These are phyloP conservation scores for Tupiocoris notatus DNA, from an alignment of 2,888 invertebrate genomes.

Conservation along the genomic window DNA sequence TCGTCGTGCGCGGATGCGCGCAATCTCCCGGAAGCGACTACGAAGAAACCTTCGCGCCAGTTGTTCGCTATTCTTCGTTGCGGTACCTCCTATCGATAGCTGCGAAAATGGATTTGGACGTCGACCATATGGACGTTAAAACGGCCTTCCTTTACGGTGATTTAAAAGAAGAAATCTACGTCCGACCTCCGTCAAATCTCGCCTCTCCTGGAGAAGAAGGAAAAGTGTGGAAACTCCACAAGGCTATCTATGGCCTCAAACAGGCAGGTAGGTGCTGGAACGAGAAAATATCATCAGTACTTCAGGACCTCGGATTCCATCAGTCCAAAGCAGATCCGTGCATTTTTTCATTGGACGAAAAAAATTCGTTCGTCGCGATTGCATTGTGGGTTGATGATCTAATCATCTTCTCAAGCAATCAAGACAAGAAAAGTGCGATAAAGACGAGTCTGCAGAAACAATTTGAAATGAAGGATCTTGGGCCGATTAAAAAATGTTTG, in stretches of 20 bases:
- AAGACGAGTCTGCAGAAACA: background rate
- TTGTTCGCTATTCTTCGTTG: no score
- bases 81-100: no score
- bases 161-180: no score
- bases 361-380: background rate
- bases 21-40: no score
- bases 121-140: no score
- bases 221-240: constrained; percentile 8
- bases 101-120: no score
- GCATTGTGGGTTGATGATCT: constrained; percentile 12
- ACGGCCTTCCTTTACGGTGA: no score
- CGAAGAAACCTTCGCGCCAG: no score
- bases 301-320: background rate
- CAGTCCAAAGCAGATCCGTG: background rate
- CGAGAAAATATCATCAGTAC: background rate
- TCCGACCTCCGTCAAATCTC: no score
- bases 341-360: background rate
- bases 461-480: constrained; percentile 22
- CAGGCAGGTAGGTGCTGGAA: background rate
- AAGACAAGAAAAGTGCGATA: background rate
- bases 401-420: background rate
- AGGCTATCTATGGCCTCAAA: constrained; percentile 2
- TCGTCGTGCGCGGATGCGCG: no score
- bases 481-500: background rate
- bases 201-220: background rate